These are phyloP conservation scores for Numenius arquata DNA, from an alignment of 2,113 vertebrate genomes.

Conservation along the genomic window DNA sequence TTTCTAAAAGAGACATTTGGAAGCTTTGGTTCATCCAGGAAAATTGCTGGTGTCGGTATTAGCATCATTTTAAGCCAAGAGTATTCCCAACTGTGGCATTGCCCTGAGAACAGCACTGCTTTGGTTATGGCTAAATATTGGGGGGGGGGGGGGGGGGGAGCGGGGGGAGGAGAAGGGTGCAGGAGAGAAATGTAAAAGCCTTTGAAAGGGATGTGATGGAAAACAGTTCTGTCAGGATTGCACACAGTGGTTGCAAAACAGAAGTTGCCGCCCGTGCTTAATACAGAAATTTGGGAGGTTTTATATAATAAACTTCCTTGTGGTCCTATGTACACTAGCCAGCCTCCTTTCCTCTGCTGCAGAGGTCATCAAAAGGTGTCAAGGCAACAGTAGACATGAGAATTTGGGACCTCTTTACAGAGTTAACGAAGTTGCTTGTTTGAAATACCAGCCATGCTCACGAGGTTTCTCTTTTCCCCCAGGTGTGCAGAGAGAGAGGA, in stretches of 20 bases:
- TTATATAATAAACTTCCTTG: background rate
- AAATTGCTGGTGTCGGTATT: background rate
- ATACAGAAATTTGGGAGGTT: background rate
- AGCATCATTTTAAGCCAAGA: background rate
- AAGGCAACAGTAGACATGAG: background rate
- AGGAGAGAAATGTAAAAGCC: background rate
- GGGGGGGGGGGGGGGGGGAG: too few relatives aligned
- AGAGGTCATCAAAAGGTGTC: background rate
- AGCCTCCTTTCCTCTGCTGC: background rate
- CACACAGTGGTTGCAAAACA: background rate
- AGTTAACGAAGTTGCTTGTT: background rate
- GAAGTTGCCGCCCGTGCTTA: background rate
- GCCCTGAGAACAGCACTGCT: background rate
- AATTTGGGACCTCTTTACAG: background rate
- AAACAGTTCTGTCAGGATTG: background rate
- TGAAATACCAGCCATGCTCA: background rate
- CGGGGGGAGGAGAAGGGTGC: too few relatives aligned
- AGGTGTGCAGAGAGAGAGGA: background rate
- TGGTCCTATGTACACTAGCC: fast-evolving
- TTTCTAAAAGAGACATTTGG: background rate
- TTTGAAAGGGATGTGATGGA: background rate
- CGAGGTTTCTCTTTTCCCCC: background rate
- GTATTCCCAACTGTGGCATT: background rate
- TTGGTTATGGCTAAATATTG: background rate
- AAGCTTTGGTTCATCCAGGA: background rate